A percentile compares a stretch with the other conserved stretches of the same genome.
Conservation (phyloP, 2,888 invertebrate genomes). For the Sinelater perroti region DNA sequence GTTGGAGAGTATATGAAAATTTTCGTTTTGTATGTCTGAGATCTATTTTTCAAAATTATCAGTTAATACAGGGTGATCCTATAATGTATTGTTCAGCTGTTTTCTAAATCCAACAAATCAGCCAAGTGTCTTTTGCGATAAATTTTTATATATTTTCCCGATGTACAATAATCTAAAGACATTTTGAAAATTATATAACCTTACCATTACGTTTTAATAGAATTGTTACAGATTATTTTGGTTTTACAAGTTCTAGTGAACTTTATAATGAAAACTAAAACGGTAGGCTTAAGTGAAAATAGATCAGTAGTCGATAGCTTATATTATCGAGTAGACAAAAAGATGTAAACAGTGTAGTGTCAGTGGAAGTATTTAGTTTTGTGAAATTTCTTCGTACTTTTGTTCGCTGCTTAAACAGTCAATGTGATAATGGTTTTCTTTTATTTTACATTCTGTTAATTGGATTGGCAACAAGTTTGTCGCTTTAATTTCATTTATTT, state of each 20-base stretch:
- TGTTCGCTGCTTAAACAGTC: constrained; percentile 28
- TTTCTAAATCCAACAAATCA: constrained; percentile 17
- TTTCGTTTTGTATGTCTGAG: constrained; percentile 17
- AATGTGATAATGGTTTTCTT: constrained; percentile 28
- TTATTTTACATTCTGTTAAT: too few relatives aligned
- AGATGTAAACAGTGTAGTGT: constrained; percentile 56
- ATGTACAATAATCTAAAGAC: constrained; percentile 21
- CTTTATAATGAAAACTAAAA: constrained; percentile 55
- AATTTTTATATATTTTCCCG: constrained; percentile 37
- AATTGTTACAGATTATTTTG: constrained; percentile 34
- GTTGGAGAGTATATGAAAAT: constrained; percentile 33
- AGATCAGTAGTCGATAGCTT: constrained; percentile 59
- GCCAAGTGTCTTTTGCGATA: constrained; percentile 28
- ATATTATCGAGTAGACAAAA: constrained; percentile 58
- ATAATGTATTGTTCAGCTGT: constrained; percentile 16
- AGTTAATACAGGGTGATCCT: constrained; percentile 28
- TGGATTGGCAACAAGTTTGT: too few relatives aligned
- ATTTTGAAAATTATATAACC: constrained; percentile 29
- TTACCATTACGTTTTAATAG: constrained; percentile 34
- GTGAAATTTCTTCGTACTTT: constrained; percentile 29
- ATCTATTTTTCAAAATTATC: constrained; percentile 34
- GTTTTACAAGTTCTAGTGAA: constrained; percentile 38
- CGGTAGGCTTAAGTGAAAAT: constrained; percentile 56
- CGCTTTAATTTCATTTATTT: constrained; percentile 17
- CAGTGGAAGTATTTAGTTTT: constrained; percentile 51